Base-by-base conservation (phyloP, 2,888 invertebrate species). In the Blomia tropicalis region DNA sequence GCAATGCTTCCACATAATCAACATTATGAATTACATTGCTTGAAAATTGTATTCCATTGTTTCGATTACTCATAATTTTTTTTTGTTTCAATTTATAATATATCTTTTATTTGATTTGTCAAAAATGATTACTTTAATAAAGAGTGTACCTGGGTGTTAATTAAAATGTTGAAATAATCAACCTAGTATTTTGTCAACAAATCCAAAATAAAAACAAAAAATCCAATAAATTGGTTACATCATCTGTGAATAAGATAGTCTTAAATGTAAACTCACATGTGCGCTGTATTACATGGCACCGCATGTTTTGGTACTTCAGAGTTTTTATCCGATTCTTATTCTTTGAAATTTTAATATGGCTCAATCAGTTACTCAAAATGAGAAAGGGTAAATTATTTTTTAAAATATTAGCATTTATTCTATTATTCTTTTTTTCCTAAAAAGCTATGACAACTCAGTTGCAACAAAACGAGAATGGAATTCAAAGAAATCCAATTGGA, bases 1-100 rank as follows among this genome's bases (percentile, higher is more conserved):
- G 71, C 71, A 81, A 79, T 22, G 19, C 31, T 41, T 62, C 56
- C 11, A 56, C 31, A 19, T 56, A 14, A 19, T 56, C 51, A 7
- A 47, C 51, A 47, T 27, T 47, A 11, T 27, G 22, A n/a, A 47
- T 47, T n/a, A 47, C 51, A 14, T 22, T 22, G 27, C 7, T 47
- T 7, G 27, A 25, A 7, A 47, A n/a, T 11, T 47, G 7, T 11
- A n/a, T n/a, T 14, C 7, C 51, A 27, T 41, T 41, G n/a, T 41
- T 41, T 14, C 41, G 41, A 41, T 17, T 41, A n/a, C 41, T 41
- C 14, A 14, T 41, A 14, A 41, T 41, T 41, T 41, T n/a, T n/a
- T n/a, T n/a, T n/a, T n/a, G n/a, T n/a, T n/a, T n/a, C n/a, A n/a
- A n/a, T n/a, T n/a, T n/a, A n/a, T n/a, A n/a, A n/a, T n/a, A n/a